These are phyloP conservation scores for Bergia sp. DNA, from an alignment of 92 coral and sea anemone species.

Conservation along the genomic window DNA sequence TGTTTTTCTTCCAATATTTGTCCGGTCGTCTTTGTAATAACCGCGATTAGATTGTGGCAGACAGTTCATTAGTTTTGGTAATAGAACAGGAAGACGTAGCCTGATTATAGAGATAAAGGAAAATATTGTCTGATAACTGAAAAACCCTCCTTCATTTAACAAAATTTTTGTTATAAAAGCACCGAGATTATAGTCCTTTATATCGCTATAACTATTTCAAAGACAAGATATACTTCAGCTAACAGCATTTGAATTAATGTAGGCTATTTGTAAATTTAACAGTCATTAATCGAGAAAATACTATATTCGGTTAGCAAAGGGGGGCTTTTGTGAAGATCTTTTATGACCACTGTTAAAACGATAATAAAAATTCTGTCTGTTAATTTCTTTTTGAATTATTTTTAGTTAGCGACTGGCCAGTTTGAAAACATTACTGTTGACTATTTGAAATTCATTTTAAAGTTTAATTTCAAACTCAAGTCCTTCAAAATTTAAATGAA, in stretches of 20 bases:
- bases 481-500: background rate
- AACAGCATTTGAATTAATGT: background rate
- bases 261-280: background rate
- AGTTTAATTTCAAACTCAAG: background rate
- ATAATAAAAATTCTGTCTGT: background rate
- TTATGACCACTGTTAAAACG: background rate
- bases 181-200: background rate
- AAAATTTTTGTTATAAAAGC: background rate
- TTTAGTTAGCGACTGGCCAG: background rate
- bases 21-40: background rate
- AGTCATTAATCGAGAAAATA: background rate
- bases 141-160: background rate
- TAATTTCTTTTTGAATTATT: background rate
- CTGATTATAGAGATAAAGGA: background rate
- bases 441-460: background rate
- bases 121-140: slow-evolving; percentile 15
- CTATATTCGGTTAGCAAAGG: background rate
- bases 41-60: background rate
- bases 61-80: background rate
- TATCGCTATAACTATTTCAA: background rate
- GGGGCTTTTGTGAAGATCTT: background rate
- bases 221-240: background rate
- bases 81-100: background rate
- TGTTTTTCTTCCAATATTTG: background rate
- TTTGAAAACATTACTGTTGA: background rate